Base-by-base conservation (phyloP, 2,888 invertebrate genomes). In the Coelopa pilipes region DNA sequence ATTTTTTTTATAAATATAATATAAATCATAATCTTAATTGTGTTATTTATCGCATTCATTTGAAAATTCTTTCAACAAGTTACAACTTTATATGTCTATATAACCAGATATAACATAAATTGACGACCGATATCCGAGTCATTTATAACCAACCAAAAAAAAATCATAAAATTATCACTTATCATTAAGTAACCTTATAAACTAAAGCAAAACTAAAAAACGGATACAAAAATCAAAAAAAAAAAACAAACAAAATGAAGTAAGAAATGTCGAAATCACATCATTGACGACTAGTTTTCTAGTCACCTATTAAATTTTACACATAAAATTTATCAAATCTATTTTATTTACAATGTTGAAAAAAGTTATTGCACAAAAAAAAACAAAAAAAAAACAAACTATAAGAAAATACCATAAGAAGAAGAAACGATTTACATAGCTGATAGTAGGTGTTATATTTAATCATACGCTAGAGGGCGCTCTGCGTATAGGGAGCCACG, bases 1-100 rank as follows among this genome's bases (percentile, higher is more conserved):
- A 75, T 77, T 74, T 73, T 76, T 75, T 78, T 77, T 67, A 73
- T 50, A 45, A 63, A 65, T 46, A 66, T 69, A 59, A 69, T 68
- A 46, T 69, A 57, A 57, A 57, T 69, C n/a, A 57, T 46, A 57
- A 46, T 69, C 13, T 69, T 55, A 46, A 46, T 53, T 67, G 21
- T 69, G 69, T 57, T 69, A 57, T 69, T 49, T 70, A 57, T 70
- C 60, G 46, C 49, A 70, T 60, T 70, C 49, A 59, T 70, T 59
- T 21, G 4, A 57, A 21, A n/a, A n/a, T 46, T 45, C 45, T 13
- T 59, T 46, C 59, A 59, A 59, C 15, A 70, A 59, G 24, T 24
- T 60, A 47, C 69, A 57, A 68, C 45, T 19, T 59, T 19, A 62
- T 70, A 57, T 46, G n/a, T 49, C 19, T 53, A 67, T 17, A 53